These are phyloP conservation scores for Antechinus stuartii DNA, from an alignment of 2,113 vertebrate species.

Conservation along the genomic window DNA sequence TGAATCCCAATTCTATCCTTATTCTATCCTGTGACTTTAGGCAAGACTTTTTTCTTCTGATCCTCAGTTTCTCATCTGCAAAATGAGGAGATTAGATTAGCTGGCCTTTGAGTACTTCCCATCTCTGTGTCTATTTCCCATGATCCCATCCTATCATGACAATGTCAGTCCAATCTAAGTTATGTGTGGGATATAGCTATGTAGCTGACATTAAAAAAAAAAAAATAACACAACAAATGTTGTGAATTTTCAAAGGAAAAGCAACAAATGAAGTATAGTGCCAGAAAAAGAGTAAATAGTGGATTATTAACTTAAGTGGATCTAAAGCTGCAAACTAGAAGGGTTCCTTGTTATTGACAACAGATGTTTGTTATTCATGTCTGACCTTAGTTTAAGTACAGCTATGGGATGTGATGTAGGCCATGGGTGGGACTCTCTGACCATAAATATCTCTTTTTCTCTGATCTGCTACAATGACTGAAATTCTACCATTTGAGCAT, in stretches of 20 bases:
- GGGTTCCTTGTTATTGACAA: too few species aligned
- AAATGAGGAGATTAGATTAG: background rate
- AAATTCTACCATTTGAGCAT: background rate
- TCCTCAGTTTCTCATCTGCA: background rate
- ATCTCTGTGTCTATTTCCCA: background rate
- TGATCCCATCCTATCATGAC: background rate
- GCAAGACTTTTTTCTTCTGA: background rate
- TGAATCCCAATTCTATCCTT: background rate
- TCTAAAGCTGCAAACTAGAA: background rate
- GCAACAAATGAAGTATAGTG: background rate
- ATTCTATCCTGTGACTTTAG: background rate
- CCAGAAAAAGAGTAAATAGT: background rate
- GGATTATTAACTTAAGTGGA: background rate
- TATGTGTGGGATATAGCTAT: background rate
- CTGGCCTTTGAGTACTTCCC: background rate
- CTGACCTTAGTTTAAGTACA: too few species aligned
- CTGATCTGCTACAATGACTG: background rate
- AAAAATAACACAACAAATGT: background rate
- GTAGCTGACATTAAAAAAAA: background rate
- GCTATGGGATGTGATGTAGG: background rate
- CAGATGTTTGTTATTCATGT: too few species aligned
- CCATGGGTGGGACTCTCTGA: background rate
- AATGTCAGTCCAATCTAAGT: background rate
- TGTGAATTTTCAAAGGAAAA: background rate
- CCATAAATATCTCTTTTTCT: background rate